Evolutionary conservation across 1,140 invertebrate species (phyloP), one percentile per base, ranked within the genome.

Genomic region (Trachelipus rathkii): DNA sequence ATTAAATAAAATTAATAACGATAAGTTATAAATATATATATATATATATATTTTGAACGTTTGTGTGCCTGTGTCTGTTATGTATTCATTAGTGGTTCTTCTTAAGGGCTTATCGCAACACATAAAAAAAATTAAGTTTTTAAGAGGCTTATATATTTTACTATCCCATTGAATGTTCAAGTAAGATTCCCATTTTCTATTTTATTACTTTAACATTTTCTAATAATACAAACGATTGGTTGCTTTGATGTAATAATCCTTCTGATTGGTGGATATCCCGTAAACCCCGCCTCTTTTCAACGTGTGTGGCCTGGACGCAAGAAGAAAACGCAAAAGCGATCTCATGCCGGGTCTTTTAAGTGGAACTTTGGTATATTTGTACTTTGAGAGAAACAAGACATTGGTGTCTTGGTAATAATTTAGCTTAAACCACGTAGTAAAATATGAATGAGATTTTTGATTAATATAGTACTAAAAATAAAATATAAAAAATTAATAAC

Each of bases 111-210:
- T 60, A 60, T 15, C 50, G 50, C 11, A 60, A 60, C 11, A 1
- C 11, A 60, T 13, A 60, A 60, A 60, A 60, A 60, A 60, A 15
- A 60, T 60, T 19, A 15, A 60, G 50, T 19, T 19, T 60, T 60
- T 60, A 19, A 33, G 50, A 60, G 50, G 11, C 11, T 19, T 19
- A 60, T 60, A 15, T 60, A 60, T 60, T 60, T 60, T 15, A 60
- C 50, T 60, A 60, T 60, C 50, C 50, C 50, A 60, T 60, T 60
- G 50, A 60, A 60, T 19, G 11, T 60, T 60, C 19, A 15, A 19
- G 19, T 15, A 60, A 60, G 50, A 60, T 60, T 60, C 50, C 50
- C 50, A 60, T 60, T 60, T 60, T 60, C 50, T 60, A 60, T 60
- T 60, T 60, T 60, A 60, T 60, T 13, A 15, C 50, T 19, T 60